Base-by-base conservation (phyloP, 2,113 vertebrate species). In the Pogona vitticeps region DNA sequence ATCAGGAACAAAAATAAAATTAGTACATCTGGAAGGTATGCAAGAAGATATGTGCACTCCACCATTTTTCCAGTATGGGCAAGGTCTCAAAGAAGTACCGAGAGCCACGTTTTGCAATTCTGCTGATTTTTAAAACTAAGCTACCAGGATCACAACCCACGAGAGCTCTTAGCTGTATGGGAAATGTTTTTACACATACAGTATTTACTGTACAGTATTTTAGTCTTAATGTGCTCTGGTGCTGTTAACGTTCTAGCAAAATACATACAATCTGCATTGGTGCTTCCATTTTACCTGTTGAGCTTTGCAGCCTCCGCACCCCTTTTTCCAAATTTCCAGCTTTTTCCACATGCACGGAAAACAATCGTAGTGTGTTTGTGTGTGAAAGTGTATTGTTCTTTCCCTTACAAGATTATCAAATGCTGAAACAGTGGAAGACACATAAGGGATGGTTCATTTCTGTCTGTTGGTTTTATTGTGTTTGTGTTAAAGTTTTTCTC, bases 351-450 rank as follows among this genome's bases (percentile, higher is more conserved):
- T 89, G 86, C 92, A 89, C 82, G 84, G 76, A 84, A 18, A 23
- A 7, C 14, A 73, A 84, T 58, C 88, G 76, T 90, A 86, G n/a
- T 18, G 56, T 36, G 36, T 58, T 2, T 83, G 70, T 88, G 8
- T 63, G 13, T 38, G 58, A 79, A 63, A 79, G 36, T 63, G 13
- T 61, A 5, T 79, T 59, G 52, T 12, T 21, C 61, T 63, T 63
- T 63, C 20, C 14, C 23, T 63, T 21, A 23, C 6, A 63, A 21
- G 23, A 63, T 21, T 21, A 20, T 21, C 65, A 73, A 14, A 84
- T 92, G 89, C 87, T 92, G 88, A 77, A 87, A 84, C 84, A 88
- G 82, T 89, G 63, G 87, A 71, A 91, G 85, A 93, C 12, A 17
- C 31, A 78, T 38, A 38, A 88, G 42, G 82, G 82, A 83, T 52